phyloP scores from a whole-genome alignment of 2,888 invertebrate genomes.

The Drosophila suboccidentalis region DNA sequence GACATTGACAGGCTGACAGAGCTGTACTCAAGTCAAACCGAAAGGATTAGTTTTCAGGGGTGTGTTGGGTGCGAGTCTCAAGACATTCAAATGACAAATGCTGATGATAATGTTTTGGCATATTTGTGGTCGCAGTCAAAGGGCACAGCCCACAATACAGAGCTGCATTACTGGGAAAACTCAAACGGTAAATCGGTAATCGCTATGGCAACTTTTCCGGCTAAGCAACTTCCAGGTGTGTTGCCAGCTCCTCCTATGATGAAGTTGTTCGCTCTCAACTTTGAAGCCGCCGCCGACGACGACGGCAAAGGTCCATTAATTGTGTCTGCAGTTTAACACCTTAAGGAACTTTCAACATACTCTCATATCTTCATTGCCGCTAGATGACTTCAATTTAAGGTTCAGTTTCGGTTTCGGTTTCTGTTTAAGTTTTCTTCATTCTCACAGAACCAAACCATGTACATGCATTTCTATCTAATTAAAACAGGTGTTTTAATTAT shows the following conservation, averaged over 20 bases:
- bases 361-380: conserved; percentile 40
- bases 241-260: conserved; percentile 43
- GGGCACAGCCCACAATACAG: conserved; percentile 25
- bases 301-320: conserved; percentile 62
- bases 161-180: conserved; percentile 26
- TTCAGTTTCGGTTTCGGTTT: conserved; percentile 25
- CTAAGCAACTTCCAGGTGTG: conserved; percentile 57
- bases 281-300: conserved; percentile 56
- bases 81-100: conserved; percentile 55
- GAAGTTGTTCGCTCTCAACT: conserved; percentile 62
- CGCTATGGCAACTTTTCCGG: conserved; percentile 47
- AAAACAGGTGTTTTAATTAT: conserved; percentile 82
- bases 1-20: conserved; percentile 28
- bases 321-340: conserved; percentile 63
- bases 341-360: conserved; percentile 65
- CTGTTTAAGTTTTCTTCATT: conserved; percentile 31
- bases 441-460: conserved; percentile 48
- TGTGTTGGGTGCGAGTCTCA: conserved; percentile 30
- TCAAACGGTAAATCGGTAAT: conserved; percentile 40
- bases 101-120: conserved; percentile 77
- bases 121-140: conserved; percentile 69
- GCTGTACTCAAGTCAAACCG: conserved; percentile 54
- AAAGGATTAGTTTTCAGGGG: conserved; percentile 61
- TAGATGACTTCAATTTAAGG: conserved; percentile 18
- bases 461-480: conserved; percentile 76